Percentiles rank a stretch among this genome's conserved stretches.
These are phyloP conservation scores for Bombycilla garrulus DNA, from an alignment of 2,113 vertebrate genomes.

Conservation along the genomic window DNA sequence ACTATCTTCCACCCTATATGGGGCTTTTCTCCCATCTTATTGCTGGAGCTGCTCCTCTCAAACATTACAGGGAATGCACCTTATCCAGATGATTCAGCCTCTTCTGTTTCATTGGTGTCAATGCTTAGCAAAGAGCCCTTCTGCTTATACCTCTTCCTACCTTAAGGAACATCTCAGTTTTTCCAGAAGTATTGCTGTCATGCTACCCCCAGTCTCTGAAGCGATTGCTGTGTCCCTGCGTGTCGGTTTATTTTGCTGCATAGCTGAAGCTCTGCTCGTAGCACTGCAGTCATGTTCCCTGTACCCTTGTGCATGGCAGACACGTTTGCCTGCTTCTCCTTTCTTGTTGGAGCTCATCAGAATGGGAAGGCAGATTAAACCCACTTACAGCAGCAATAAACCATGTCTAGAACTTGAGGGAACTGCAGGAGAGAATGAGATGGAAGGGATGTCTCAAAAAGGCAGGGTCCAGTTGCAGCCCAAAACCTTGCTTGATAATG, in stretches of 20 bases:
- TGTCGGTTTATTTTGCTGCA: fast-evolving
- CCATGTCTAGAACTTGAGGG: neutral
- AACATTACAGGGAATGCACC: neutral
- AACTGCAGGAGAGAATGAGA: conserved; percentile 1
- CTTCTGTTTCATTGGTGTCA: conserved; percentile 34
- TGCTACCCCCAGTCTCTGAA: neutral
- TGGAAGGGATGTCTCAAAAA: conserved; percentile 8
- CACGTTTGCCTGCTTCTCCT: neutral
- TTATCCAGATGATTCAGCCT: neutral
- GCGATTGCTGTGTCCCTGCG: neutral
- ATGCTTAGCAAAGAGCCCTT: neutral
- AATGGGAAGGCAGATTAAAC: neutral
- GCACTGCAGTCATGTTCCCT: neutral
- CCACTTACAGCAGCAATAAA: conserved; percentile 54
- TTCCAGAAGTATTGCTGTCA: neutral
- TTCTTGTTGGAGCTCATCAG: neutral
- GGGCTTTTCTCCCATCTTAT: neutral
- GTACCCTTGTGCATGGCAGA: neutral
- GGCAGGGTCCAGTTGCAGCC: conserved; percentile 55
- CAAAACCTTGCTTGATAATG: conserved; percentile 54
- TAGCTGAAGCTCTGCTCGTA: neutral
- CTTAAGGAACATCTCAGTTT: conserved; percentile 23
- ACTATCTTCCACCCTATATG: conserved; percentile 10
- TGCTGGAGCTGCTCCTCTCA: conserved; percentile 16
- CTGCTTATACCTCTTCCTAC: neutral